Evolutionary conservation across 1,140 invertebrate species (phyloP).

Genomic region (Sitophilus oryzae): DNA sequence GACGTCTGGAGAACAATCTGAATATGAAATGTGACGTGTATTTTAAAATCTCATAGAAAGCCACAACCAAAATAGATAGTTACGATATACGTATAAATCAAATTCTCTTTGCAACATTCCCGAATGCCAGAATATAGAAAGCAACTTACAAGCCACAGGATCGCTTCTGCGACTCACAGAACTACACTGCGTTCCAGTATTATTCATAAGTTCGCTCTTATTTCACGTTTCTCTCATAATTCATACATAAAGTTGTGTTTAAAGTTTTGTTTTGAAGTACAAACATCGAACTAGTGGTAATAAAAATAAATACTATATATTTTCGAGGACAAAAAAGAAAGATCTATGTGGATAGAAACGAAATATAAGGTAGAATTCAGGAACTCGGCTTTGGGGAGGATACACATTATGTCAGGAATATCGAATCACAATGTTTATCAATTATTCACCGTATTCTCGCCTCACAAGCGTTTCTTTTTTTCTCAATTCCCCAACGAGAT

Average conservation of each 20-base stretch:
- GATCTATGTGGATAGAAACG: too few species aligned
- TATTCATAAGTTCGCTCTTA: too few species aligned
- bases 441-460: slow-evolving; percentile 24
- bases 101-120: slow-evolving; percentile 12
- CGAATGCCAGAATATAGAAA: slow-evolving; percentile 2
- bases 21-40: background rate
- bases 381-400: background rate
- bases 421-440: slow-evolving; percentile 24
- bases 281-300: too few species aligned
- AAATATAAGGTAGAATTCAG: too few species aligned
- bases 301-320: too few species aligned
- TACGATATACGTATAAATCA: slow-evolving; percentile 13
- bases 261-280: too few species aligned
- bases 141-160: background rate
- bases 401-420: slow-evolving; percentile 8
- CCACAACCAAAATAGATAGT: slow-evolving; percentile 10
- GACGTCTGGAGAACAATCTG: background rate
- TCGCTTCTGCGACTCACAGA: background rate
- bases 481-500: slow-evolving; percentile 14
- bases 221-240: too few species aligned
- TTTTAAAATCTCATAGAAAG: slow-evolving; percentile 1
- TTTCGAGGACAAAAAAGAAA: too few species aligned
- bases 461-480: slow-evolving; percentile 13
- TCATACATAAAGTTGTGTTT: too few species aligned
- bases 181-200: background rate